Percentiles rank a stretch among this genome's conserved stretches.
phyloP scores from a whole-genome alignment of 1,140 invertebrate genomes.

The Melanaphis sacchari region DNA sequence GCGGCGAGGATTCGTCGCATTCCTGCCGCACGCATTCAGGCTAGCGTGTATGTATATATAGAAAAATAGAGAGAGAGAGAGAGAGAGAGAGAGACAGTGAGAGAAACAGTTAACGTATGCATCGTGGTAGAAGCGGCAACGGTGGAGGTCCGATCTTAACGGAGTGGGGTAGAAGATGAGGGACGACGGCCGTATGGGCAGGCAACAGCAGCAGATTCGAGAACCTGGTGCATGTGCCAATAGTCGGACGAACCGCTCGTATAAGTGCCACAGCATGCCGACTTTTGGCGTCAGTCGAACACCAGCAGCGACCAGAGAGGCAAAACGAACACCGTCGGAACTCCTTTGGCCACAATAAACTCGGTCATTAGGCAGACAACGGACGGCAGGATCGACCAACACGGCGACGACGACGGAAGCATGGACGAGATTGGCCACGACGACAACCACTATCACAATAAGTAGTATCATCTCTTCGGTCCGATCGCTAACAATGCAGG shows the following conservation, averaged over 20 bases:
- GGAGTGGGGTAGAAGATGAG: slow-evolving; percentile 19
- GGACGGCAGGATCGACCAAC: not conserved
- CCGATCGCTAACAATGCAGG: not conserved
- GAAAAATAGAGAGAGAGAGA: not conserved
- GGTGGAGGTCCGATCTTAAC: not conserved
- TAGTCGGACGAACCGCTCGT: not conserved
- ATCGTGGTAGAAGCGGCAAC: not conserved
- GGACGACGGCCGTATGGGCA: not conserved
- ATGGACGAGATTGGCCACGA: not conserved
- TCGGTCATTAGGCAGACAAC: not conserved
- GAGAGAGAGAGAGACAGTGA: not conserved
- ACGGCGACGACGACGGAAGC: not conserved
- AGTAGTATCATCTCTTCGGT: not conserved
- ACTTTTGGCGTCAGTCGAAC: slow-evolving; percentile 22
- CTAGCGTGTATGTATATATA: not conserved
- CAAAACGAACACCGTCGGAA: not conserved
- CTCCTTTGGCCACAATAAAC: not conserved
- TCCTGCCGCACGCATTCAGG: not conserved
- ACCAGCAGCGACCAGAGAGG: no score
- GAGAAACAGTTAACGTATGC: not conserved
- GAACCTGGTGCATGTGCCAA: slow-evolving; percentile 25
- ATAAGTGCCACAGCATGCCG: not conserved
- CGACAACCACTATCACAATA: not conserved
- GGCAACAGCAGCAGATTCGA: slow-evolving; percentile 3
- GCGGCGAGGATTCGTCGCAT: slow-evolving; percentile 8